Evolutionary conservation across 2,888 invertebrate species (phyloP).

Genomic region (Drosophila conformis): DNA sequence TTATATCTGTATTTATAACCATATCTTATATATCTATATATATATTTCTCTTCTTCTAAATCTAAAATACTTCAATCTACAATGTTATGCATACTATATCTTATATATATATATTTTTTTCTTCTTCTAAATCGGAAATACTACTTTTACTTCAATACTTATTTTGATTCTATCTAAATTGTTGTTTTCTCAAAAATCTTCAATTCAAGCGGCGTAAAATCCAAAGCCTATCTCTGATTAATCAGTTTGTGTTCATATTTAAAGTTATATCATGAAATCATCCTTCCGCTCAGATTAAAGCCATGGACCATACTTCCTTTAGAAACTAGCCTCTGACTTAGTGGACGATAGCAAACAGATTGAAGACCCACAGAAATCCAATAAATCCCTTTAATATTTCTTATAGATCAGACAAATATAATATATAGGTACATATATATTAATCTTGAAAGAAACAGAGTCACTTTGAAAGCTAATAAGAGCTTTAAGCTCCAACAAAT

Average conservation of each 20-base stretch:
- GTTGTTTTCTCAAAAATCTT: too few relatives aligned
- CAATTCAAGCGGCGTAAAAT: too few relatives aligned
- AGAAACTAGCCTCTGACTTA: not conserved
- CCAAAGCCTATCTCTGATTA: not conserved
- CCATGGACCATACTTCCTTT: not conserved
- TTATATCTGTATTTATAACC: too few relatives aligned
- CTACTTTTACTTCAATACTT: too few relatives aligned
- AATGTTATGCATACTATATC: not conserved
- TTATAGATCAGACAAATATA: not conserved
- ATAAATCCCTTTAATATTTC: not conserved
- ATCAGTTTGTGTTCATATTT: not conserved
- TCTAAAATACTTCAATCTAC: not conserved
- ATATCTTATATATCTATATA: not conserved
- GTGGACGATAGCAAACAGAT: not conserved
- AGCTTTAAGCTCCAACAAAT: not conserved
- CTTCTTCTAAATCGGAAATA: too few relatives aligned
- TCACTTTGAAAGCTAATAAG: too few relatives aligned
- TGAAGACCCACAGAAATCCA: not conserved
- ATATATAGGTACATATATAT: not conserved
- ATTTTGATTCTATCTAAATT: too few relatives aligned
- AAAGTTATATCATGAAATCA: too few relatives aligned
- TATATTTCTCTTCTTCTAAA: too few relatives aligned
- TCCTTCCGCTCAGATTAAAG: too few relatives aligned
- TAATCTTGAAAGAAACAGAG: not conserved
- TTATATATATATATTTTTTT: not conserved